phyloP scores from a whole-genome alignment of 1,140 invertebrate genomes.

The Hermatobates lingyangjiaoensis region DNA sequence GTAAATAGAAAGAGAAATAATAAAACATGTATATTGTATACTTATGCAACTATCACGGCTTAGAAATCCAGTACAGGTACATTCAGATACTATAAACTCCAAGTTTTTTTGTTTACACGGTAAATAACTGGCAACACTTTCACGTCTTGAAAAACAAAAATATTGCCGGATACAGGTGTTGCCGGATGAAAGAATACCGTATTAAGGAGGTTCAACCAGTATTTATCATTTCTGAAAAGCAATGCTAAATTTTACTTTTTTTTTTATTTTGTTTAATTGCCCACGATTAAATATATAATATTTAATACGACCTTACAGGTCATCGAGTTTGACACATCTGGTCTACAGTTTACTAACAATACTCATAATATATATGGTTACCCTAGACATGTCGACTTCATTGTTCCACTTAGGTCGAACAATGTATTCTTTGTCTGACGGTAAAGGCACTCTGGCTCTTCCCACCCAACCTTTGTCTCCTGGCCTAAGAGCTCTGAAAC shows the following conservation, averaged over 20 bases:
- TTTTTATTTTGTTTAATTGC: neutral
- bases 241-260: neutral
- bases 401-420: constrained; percentile 78
- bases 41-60: too few species aligned
- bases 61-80: too few species aligned
- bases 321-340: neutral
- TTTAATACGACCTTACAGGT: neutral
- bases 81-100: too few species aligned
- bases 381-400: constrained; percentile 64
- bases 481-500: constrained; percentile 38
- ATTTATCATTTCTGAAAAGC: neutral
- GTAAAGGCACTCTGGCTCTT: constrained; percentile 81
- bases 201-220: neutral
- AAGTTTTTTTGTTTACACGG: too few species aligned
- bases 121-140: too few species aligned
- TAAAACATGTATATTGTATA: too few species aligned
- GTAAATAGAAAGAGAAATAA: too few species aligned
- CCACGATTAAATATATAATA: neutral
- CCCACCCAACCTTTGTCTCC: constrained; percentile 91
- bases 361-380: constrained; percentile 24
- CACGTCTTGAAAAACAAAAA: too few species aligned
- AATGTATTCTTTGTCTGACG: constrained; percentile 93
- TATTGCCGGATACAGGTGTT: neutral
- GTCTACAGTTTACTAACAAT: neutral
- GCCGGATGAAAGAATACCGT: too few species aligned